A percentile compares a stretch with the other conserved stretches of the same genome.
These are phyloP conservation scores for Trissolcus basalis DNA, from an alignment of 1,140 invertebrate genomes.

Conservation along the genomic window DNA sequence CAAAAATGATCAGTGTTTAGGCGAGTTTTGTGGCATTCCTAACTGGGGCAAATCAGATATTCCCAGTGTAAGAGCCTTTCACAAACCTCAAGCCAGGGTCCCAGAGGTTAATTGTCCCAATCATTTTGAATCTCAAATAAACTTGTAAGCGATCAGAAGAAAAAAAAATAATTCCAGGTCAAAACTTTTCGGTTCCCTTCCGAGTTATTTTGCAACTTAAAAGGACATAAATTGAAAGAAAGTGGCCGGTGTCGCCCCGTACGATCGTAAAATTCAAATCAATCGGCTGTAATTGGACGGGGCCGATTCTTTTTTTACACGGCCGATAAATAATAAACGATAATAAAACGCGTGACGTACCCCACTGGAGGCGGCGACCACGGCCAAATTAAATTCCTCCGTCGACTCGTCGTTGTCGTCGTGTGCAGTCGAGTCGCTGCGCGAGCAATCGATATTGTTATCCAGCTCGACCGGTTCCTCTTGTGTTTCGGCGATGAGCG, in stretches of 20 bases:
- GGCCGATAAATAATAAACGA: background rate
- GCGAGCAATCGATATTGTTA: slow-evolving; percentile 2
- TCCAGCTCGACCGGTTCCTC: slow-evolving; percentile 18
- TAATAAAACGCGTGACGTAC: slow-evolving; percentile 10
- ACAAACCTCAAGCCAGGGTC: slow-evolving; percentile 39
- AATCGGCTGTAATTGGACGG: background rate
- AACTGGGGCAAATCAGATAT: slow-evolving; percentile 57
- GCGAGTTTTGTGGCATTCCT: slow-evolving; percentile 38
- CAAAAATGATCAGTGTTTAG: slow-evolving; percentile 33
- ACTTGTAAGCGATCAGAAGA: slow-evolving; percentile 27
- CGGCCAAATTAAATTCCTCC: slow-evolving; percentile 18
- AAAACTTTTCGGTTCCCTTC: no score
- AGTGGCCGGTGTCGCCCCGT: slow-evolving; percentile 3
- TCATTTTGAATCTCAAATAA: slow-evolving; percentile 25
- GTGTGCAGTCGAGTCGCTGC: slow-evolving; percentile 9
- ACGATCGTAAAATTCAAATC: slow-evolving; percentile 19
- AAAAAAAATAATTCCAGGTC: slow-evolving; percentile 5
- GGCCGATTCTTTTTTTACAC: background rate
- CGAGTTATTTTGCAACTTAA: slow-evolving; percentile 5
- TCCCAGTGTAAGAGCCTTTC: slow-evolving; percentile 50
- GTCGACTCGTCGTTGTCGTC: slow-evolving; percentile 4
- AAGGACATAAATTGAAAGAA: slow-evolving; percentile 3
- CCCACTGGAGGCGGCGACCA: slow-evolving; percentile 9
- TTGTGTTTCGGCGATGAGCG: slow-evolving; percentile 66
- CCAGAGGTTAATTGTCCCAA: slow-evolving; percentile 43